phyloP scores from a whole-genome alignment of 2,113 vertebrate genomes.

The Stomatorhinus ivindoensis region DNA sequence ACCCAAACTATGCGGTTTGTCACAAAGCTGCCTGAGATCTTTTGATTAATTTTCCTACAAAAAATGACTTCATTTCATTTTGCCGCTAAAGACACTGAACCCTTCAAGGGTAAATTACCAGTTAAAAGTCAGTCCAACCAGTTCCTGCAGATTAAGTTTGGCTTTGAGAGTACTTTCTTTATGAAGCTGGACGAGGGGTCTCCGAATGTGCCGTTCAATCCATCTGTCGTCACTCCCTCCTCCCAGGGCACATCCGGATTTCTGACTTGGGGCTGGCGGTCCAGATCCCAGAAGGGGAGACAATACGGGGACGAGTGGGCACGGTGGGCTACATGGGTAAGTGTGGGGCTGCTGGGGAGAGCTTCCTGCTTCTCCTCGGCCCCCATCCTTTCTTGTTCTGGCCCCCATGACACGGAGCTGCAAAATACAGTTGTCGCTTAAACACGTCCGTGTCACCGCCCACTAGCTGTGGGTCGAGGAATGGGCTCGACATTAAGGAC shows the following conservation, averaged over 20 bases:
- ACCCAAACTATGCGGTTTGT: not conserved
- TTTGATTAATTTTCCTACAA: not conserved
- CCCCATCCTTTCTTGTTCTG: not conserved
- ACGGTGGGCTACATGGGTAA: constrained; percentile 90
- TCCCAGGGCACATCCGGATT: constrained; percentile 81
- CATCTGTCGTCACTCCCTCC: constrained; percentile 10
- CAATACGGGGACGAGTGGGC: constrained; percentile 75
- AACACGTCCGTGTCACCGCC: not conserved
- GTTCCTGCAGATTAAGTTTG: not conserved
- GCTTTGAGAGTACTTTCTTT: not conserved
- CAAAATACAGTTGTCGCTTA: not conserved
- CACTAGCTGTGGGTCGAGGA: not conserved
- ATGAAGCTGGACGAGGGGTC: not conserved
- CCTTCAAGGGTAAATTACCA: not conserved
- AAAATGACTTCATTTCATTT: not conserved
- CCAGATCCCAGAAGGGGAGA: constrained; percentile 78
- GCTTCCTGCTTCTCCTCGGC: not conserved
- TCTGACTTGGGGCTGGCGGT: constrained; percentile 84
- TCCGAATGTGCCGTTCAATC: not conserved
- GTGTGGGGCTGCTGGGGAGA: constrained; percentile 19
- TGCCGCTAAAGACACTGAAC: not conserved
- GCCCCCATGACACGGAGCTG: not conserved
- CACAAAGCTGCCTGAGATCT: not conserved
- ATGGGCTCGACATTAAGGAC: not conserved
- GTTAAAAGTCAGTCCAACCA: not conserved